Evolutionary conservation across 2,797 vertebrate genomes (phyloP), one percentile per base, ranked within the genome.

Genomic region (Phoeniculus purpureus): DNA sequence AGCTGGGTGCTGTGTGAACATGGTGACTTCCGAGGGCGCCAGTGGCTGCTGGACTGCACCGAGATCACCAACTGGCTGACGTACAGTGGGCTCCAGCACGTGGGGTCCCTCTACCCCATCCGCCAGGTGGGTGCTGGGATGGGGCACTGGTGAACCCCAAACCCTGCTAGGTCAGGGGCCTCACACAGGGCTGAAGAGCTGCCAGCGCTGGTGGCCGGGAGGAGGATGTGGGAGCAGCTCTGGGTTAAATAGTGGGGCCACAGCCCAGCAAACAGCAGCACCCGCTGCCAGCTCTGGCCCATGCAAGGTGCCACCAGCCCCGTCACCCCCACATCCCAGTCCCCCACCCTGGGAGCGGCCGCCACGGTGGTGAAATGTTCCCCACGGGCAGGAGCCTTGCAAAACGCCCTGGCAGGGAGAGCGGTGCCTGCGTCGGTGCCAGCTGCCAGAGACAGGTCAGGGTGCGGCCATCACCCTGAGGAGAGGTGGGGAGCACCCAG

Each of bases 1-100:
- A 99, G 99, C 64, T 99, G 99, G 99, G 99, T 99, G 96, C 84
- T 99, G 31, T 99, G 98, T 32, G 99, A 99, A 68, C 97, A 99
- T 87, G 98, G 97, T 5, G 98, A 99, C 97, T 99, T 98, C 97
- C 98, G 99, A 40, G 99, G 99, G 92, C 98, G 98, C 79, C 99
- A 99, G 94, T 98, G 99, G 98, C 96, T 99, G 9, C 94, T 99
- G 94, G 98, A 99, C 62, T 94, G 95, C 87, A 97, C 98, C 0
- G 99, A 99, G 92, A 99, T 99, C 96, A 97, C 98, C 96, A 99
- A 98, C 97, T 99, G 99, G 99, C 97, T 97, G 81, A 98, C 98
- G 4, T 99, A 98, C 95, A 99, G 99, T 2, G 98, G 98, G 3
- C 93, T 99, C 2, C 95, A 98, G 75, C 97, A 98, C 2, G 95